Percentiles rank a stretch among this genome's conserved stretches.
Conservation (phyloP, 2,888 invertebrate genomes). For the Lagria hirta region DNA sequence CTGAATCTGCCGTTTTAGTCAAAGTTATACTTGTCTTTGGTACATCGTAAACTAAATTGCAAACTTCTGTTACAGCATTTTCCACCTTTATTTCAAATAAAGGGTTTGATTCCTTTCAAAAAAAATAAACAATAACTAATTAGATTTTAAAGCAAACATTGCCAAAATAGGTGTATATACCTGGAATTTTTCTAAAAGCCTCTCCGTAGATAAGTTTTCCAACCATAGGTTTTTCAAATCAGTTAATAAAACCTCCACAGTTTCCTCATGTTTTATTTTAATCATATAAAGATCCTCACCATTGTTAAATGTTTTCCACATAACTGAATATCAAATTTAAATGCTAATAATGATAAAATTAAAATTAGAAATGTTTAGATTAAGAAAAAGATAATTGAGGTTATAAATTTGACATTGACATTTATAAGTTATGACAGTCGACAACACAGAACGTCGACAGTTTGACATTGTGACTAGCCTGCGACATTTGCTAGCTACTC, state of each 20-base stretch:
- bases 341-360: too few relatives aligned
- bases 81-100: slow-evolving; percentile 38
- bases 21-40: slow-evolving; percentile 25
- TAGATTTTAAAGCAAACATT: slow-evolving; percentile 3
- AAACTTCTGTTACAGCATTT: slow-evolving; percentile 26
- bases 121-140: slow-evolving; percentile 7
- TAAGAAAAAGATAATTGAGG: too few relatives aligned
- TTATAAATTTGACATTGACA: too few relatives aligned
- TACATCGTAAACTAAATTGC: slow-evolving; percentile 27
- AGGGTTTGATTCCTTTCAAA: slow-evolving; percentile 44
- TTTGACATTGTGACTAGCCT: too few relatives aligned
- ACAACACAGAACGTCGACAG: too few relatives aligned
- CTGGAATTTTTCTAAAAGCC: slow-evolving; percentile 39
- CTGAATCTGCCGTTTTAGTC: slow-evolving; percentile 16
- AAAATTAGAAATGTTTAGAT: too few relatives aligned
- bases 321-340: too few relatives aligned
- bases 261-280: slow-evolving; percentile 29
- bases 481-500: too few relatives aligned
- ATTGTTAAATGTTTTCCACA: slow-evolving; percentile 43
- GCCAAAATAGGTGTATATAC: too few relatives aligned
- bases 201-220: slow-evolving; percentile 33
- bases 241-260: slow-evolving; percentile 37
- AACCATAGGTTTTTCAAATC: slow-evolving; percentile 45
- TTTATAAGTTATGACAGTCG: too few relatives aligned
- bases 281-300: slow-evolving; percentile 38